Percentiles rank a stretch among this genome's conserved stretches.
Evolutionary conservation across 2,888 invertebrate genomes (phyloP).

Genomic region (Polymixis lichenea): DNA sequence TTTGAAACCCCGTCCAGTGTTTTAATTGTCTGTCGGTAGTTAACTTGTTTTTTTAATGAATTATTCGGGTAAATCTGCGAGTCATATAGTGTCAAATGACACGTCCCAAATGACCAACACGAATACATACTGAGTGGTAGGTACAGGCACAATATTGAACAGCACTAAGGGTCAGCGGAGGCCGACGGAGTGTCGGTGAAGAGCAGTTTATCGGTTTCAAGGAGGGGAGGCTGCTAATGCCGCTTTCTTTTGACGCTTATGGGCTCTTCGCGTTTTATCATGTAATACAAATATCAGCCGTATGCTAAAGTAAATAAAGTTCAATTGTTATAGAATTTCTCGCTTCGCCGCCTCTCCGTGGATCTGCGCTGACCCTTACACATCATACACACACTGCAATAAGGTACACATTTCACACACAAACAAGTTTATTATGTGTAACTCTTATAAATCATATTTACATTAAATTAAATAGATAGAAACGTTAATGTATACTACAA

Average conservation of each 20-base stretch:
- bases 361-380: not conserved
- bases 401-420: conserved; percentile 47
- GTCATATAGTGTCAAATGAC: not conserved
- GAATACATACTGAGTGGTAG: not conserved
- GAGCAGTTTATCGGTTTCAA: not conserved
- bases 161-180: conserved; percentile 1
- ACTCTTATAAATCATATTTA: conserved; percentile 40
- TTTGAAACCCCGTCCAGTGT: conserved; percentile 14
- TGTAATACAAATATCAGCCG: not conserved
- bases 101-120: not conserved
- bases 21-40: conserved; percentile 5
- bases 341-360: not conserved
- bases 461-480: conserved; percentile 21
- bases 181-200: not conserved
- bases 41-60: not conserved
- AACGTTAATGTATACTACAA: conserved; percentile 60
- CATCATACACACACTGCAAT: conserved; percentile 1
- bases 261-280: not conserved
- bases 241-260: not conserved
- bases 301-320: not conserved
- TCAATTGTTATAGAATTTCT: not conserved
- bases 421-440: conserved; percentile 56
- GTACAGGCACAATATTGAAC: not conserved
- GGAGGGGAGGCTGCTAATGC: not conserved
- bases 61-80: not conserved